Evolutionary conservation across 2,113 vertebrate species (phyloP).

Genomic region (Rhombomys opimus): DNA sequence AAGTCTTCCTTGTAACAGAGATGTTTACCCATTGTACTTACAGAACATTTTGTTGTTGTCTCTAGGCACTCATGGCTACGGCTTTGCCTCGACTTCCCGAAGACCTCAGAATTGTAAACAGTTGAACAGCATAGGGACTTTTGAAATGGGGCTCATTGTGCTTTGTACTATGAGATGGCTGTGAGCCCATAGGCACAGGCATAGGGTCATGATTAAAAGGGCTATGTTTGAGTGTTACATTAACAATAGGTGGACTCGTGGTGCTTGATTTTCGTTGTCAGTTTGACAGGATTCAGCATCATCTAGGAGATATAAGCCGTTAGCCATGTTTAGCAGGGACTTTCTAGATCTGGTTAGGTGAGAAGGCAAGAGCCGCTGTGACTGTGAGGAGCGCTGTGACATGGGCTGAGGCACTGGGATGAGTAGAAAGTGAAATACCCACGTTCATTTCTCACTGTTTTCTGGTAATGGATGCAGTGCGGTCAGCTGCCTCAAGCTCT

Average conservation of each 20-base stretch:
- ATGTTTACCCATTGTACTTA: background rate
- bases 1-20: background rate
- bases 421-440: background rate
- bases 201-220: background rate
- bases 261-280: background rate
- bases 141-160: background rate
- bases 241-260: background rate
- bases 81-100: background rate
- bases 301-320: background rate
- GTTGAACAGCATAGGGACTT: background rate
- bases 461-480: background rate
- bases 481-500: background rate
- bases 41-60: background rate
- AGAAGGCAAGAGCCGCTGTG: background rate
- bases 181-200: background rate
- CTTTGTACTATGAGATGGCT: background rate
- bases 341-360: background rate
- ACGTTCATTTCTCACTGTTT: background rate
- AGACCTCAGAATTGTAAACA: background rate
- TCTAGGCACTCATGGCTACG: background rate
- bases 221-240: background rate
- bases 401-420: background rate
- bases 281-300: background rate
- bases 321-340: background rate
- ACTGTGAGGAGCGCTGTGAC: background rate